phyloP scores from a whole-genome alignment of 2,797 vertebrate genomes.

The Cheirogaleus major region DNA sequence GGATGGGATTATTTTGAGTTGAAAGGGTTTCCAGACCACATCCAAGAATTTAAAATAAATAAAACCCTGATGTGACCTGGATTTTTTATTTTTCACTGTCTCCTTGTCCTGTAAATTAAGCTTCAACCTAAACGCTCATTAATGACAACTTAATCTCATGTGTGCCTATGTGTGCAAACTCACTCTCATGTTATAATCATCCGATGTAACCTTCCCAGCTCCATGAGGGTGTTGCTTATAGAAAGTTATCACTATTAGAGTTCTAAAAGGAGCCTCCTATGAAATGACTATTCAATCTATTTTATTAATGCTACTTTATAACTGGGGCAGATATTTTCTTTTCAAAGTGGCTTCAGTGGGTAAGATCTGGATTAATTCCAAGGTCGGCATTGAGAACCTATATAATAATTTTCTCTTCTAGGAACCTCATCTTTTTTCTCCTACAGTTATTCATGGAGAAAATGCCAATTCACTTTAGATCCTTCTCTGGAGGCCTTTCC shows the following conservation, averaged over 20 bases:
- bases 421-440: not conserved
- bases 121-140: not conserved
- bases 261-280: not conserved
- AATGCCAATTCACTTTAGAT: not conserved
- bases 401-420: not conserved
- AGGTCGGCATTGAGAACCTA: not conserved
- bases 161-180: not conserved
- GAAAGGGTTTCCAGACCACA: not conserved
- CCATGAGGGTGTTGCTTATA: not conserved
- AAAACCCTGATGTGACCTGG: not conserved
- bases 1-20: not conserved
- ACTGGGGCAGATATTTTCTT: not conserved
- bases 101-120: not conserved
- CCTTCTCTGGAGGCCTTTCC: not conserved
- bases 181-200: not conserved
- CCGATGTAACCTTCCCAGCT: not conserved
- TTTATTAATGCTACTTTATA: not conserved
- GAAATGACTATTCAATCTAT: not conserved
- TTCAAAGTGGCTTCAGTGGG: not conserved
- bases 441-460: not conserved
- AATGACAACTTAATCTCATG: not conserved
- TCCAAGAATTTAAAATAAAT: conserved; percentile 25
- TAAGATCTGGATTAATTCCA: not conserved
- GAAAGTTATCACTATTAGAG: not conserved
- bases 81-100: not conserved